Evolutionary conservation across 2,113 vertebrate genomes (phyloP), one percentile per base, ranked within the genome.

Genomic region (Heteronetta atricapilla): DNA sequence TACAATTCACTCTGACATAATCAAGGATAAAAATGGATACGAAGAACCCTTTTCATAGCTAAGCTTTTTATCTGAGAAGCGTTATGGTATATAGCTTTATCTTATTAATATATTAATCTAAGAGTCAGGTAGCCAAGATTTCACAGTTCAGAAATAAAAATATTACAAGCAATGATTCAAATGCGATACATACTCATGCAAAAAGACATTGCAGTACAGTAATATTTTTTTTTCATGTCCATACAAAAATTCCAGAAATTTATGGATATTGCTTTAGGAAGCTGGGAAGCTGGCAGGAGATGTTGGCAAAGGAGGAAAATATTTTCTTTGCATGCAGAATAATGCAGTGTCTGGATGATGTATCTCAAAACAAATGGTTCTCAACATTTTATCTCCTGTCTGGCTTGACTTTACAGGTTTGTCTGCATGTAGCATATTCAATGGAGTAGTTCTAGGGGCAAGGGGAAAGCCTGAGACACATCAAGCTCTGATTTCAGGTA

Each of bases 51-150:
- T 70, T 8, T 26, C 31, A 62, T 20, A 60, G 68, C 64, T 94
- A 70, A 91, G 68, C 60, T 86, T 93, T 89, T 93, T 75, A 79
- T 55, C 58, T 33, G 58, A 83, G 87, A 52, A 94, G 46, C 52
- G 55, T 74, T 76, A 56, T 1, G 1, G 59, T 68, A 52, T 52
- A 33, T 36, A 70, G 67, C 63, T 90, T 86, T 63, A 73, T 94
- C 73, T 77, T 67, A 34, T 87, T 93, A 80, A 76, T 90, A 29
- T 53, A 75, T 68, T 86, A 86, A 86, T 86, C 69, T 63, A 21
- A 56, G 48, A 73, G 46, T 69, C 64, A 86, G 55, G 75, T 96
- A 81, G 75, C 74, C 55, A 74, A 80, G 81, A 90, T 56, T 89
- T 90, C 86, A 79, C 33, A 55, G 59, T n/a, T 66, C 76, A 64